Evolutionary conservation across 2,113 vertebrate species (phyloP).

Genomic region (Heptranchias perlo): DNA sequence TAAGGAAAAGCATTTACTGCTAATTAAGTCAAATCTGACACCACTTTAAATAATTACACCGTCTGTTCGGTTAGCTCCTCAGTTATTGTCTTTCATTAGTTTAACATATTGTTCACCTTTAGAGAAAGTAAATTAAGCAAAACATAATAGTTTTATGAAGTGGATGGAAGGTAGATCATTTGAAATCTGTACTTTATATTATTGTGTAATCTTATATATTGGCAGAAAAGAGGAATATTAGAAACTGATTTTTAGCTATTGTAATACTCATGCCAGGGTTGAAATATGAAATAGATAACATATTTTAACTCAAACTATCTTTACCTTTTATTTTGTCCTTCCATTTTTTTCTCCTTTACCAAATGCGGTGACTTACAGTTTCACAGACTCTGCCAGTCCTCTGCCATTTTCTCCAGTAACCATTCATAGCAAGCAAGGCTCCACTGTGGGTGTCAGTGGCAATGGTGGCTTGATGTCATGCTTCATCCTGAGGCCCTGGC

Average conservation of each 20-base stretch:
- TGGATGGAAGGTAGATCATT: neutral
- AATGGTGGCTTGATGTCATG: neutral
- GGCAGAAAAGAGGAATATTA: neutral
- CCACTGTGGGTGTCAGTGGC: neutral
- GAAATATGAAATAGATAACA: neutral
- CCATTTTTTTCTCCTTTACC: neutral
- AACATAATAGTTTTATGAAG: neutral
- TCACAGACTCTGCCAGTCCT: neutral
- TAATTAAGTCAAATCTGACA: neutral
- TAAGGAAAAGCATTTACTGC: constrained; percentile 53
- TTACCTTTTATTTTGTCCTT: neutral
- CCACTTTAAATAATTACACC: neutral
- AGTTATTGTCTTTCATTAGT: neutral
- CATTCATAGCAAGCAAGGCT: neutral
- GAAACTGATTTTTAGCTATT: neutral
- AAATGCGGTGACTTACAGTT: neutral
- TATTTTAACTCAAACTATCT: neutral
- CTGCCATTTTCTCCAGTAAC: neutral
- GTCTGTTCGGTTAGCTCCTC: neutral
- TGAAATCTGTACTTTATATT: neutral
- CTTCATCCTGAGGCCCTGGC: neutral
- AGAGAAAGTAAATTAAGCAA: neutral
- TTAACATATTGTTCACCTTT: neutral
- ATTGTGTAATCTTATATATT: neutral
- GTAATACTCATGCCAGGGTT: neutral